Evolutionary conservation across 2,113 vertebrate genomes (phyloP).

Genomic region (Nycticebus coucang): DNA sequence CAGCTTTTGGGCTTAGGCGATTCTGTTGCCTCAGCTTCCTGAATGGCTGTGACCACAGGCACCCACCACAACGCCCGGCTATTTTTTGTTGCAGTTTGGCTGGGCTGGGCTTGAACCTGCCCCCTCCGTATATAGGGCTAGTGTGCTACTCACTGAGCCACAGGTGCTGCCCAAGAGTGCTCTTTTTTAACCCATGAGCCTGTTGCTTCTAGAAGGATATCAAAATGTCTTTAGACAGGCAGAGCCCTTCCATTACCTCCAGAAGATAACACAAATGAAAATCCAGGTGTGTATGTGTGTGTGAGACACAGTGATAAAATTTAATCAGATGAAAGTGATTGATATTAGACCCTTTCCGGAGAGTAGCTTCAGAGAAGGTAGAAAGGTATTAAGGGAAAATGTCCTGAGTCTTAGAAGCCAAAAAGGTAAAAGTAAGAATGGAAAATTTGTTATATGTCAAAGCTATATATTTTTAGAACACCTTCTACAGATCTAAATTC

Average conservation of each 20-base stretch:
- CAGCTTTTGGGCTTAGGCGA: no score
- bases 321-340: neutral
- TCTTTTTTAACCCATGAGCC: neutral
- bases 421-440: neutral
- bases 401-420: conserved; percentile 13
- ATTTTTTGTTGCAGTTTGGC: no score
- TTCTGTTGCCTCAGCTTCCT: no score
- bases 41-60: no score
- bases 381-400: neutral
- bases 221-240: neutral
- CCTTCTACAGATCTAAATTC: conserved; percentile 31
- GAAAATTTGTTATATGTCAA: neutral
- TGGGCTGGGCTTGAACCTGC: no score
- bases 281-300: neutral
- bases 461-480: neutral
- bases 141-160: no score
- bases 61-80: no score
- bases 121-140: no score
- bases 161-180: neutral
- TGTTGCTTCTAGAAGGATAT: neutral
- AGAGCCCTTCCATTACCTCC: neutral
- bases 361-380: neutral
- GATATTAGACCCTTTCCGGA: neutral
- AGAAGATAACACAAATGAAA: neutral
- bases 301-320: neutral